Percentiles rank a stretch among this genome's conserved stretches.
phyloP scores from a whole-genome alignment of 2,113 vertebrate genomes.

The Chaetops frenatus region DNA sequence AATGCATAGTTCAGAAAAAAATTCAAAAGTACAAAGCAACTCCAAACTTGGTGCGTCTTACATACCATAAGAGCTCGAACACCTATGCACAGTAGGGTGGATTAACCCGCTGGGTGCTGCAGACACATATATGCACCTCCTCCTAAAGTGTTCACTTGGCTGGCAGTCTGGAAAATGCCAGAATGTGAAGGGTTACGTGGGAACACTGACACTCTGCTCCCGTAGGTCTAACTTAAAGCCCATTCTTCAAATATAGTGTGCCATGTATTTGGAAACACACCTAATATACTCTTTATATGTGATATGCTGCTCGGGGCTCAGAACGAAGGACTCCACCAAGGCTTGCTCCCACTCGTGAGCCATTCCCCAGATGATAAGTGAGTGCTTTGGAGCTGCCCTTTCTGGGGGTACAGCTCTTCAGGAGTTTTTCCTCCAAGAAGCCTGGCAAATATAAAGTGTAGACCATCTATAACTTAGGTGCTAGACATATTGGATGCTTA shows the following conservation, averaged over 20 bases:
- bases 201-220: conserved; percentile 41
- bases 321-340: neutral
- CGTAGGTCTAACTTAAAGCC: conserved; percentile 42
- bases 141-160: conserved; percentile 70
- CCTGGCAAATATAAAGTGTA: neutral
- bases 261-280: neutral
- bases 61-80: conserved; percentile 71
- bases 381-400: neutral
- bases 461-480: neutral
- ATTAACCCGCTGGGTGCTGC: conserved; percentile 65
- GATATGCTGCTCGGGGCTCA: neutral
- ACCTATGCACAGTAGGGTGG: conserved; percentile 69
- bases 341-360: neutral
- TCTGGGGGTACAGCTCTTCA: neutral
- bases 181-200: conserved; percentile 67
- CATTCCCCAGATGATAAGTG: neutral
- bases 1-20: conserved; percentile 34
- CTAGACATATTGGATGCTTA: neutral
- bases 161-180: conserved; percentile 73
- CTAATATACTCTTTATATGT: neutral
- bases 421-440: neutral
- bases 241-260: neutral
- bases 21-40: neutral
- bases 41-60: conserved; percentile 61
- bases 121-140: conserved; percentile 63